Evolutionary conservation across 2,888 invertebrate genomes (phyloP), one percentile per base, ranked within the genome.

Genomic region (Timema podura): DNA sequence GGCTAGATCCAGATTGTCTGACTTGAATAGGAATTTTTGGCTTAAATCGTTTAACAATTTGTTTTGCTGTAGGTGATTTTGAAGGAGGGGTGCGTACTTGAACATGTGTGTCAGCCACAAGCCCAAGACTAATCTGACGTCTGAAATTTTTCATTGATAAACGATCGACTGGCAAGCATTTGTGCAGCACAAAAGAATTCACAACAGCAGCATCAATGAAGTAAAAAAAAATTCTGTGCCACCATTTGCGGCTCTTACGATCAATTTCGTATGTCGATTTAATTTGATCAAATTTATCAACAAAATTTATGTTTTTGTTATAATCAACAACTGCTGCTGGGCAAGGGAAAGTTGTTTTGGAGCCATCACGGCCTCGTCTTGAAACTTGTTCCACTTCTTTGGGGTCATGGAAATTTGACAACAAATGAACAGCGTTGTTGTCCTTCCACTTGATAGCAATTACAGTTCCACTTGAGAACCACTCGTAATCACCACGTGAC

Each of bases 171-270:
- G n/a, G n/a, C n/a, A n/a, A n/a, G n/a, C n/a, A n/a, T n/a, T n/a
- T n/a, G n/a, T n/a, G 44, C 15, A 59, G 16, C 16, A 59, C 16
- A 5, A 59, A 59, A 44, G 15, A 59, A 59, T 59, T 77, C 6
- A 76, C 74, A 13, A 78, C 71, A 65, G 71, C 65, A 15, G 74
- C 74, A 72, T 77, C 76, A 13, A 76, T 49, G 68, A 78, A 76
- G 72, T 77, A 74, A 70, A 74, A 77, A 65, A 76, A 75, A 59
- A 77, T 74, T 44, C 75, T 59, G 68, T 75, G 76, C 75, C 78
- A 79, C 78, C 78, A 78, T 75, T 79, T 79, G 70, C 74, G 75
- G 30, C 75, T 76, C 73, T 78, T 78, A 51, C 77, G 65, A 67
- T 78, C 74, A 45, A 76, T 73, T 67, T 77, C 76, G 72, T 79